Percentiles rank a stretch among this genome's conserved stretches.
Conservation (phyloP, 2,888 invertebrate genomes). For the Gymnocheta viridis region DNA sequence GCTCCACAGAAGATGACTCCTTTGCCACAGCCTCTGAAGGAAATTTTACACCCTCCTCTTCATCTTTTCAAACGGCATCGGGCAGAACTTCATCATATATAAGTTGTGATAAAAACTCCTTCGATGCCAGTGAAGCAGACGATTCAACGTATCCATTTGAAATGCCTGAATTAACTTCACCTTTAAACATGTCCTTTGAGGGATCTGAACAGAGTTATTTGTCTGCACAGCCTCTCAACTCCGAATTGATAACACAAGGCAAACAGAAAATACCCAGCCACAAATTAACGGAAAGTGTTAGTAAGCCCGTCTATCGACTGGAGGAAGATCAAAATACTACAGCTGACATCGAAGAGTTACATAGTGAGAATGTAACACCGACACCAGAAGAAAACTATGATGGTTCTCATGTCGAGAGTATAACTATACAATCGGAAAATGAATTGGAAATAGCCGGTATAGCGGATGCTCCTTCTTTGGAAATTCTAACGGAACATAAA, state of each 20-base stretch:
- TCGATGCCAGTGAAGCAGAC: constrained; percentile 80
- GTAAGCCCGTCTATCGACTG: not conserved
- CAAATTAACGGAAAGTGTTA: constrained; percentile 29
- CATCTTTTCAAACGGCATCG: constrained; percentile 86
- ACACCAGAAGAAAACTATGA: constrained; percentile 74
- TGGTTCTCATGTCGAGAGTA: constrained; percentile 68
- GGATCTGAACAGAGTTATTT: constrained; percentile 80
- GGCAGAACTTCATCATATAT: constrained; percentile 85
- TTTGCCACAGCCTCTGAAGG: constrained; percentile 88
- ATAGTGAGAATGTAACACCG: constrained; percentile 79
- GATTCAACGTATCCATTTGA: constrained; percentile 77
- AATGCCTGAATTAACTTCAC: constrained; percentile 79
- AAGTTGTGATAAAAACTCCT: constrained; percentile 83
- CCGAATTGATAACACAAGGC: not conserved
- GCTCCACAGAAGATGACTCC: constrained; percentile 85
- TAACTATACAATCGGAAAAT: constrained; percentile 75
- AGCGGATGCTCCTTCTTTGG: constrained; percentile 71
- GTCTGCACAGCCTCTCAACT: constrained; percentile 73
- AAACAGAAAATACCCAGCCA: constrained; percentile 26
- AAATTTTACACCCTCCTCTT: constrained; percentile 85
- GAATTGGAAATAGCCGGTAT: constrained; percentile 75
- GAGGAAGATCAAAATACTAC: constrained; percentile 75
- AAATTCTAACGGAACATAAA: constrained; percentile 73
- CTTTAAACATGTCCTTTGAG: constrained; percentile 80
- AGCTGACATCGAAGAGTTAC: constrained; percentile 76